Base-by-base conservation (phyloP, 2,113 vertebrate species). In the Oophaga pumilio region DNA sequence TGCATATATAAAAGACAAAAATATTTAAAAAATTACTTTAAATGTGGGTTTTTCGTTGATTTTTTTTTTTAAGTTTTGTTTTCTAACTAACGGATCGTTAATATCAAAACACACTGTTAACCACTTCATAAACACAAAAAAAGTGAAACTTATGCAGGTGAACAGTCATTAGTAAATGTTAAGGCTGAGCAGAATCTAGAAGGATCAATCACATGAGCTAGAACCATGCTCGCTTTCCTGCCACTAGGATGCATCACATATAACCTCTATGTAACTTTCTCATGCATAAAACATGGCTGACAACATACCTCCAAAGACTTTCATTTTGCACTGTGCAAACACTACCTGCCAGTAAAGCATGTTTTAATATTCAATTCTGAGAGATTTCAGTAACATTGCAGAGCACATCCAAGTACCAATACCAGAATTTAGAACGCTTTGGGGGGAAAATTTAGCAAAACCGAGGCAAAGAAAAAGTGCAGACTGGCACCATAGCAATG, bases 1-100 rank as follows among this genome's bases (percentile, higher is more conserved):
- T 99, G 92, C 26, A 89, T 49, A n/a, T 43, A 84, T 69, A 33
- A 9, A 33, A 20, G 0, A 59, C 33, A 43, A 4, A 43, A 1
- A 43, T n/a, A n/a, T n/a, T n/a, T n/a, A 43, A 43, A 43, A 43
- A 43, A 4, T 43, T 43, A 43, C 33, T n/a, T n/a, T n/a, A n/a
- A n/a, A n/a, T n/a, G n/a, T n/a, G n/a, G n/a, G n/a, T n/a, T n/a
- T n/a, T n/a, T n/a, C n/a, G n/a, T n/a, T n/a, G n/a, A n/a, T n/a
- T n/a, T n/a, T n/a, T n/a, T 24, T 24, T 15, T 26, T n/a, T 56
- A 17, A 78, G 14, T 73, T 73, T 9, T 9, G 15, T 73, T 20
- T 43, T 8, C 0, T 6, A 33, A 20, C 69, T 20, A 74, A 49
- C 18, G 24, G 18, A 71, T 12, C 0, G 69, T 73, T 26, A 43